phyloP scores from a whole-genome alignment of 2,113 vertebrate species.

The Apistogramma diplotaenia region DNA sequence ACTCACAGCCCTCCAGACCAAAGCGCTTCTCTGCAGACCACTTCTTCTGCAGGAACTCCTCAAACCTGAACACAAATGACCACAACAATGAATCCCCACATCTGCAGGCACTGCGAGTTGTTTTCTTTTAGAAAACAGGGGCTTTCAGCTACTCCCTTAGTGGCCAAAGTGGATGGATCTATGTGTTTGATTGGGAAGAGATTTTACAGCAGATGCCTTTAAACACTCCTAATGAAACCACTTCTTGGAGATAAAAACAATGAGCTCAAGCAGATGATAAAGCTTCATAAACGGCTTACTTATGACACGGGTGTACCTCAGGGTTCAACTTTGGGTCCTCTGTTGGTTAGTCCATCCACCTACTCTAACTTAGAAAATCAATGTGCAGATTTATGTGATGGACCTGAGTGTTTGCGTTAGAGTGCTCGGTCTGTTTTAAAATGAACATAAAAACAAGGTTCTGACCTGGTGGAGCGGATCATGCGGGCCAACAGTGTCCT shows the following conservation, averaged over 20 bases:
- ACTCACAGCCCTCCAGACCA: conserved; percentile 94
- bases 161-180: too few relatives aligned
- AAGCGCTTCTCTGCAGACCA: conserved; percentile 99
- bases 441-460: neutral
- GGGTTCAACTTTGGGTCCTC: neutral
- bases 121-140: neutral
- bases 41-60: conserved; percentile 97
- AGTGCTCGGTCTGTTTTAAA: too few relatives aligned
- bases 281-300: neutral
- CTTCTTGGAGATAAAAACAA: neutral
- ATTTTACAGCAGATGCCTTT: neutral
- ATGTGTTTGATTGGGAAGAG: neutral
- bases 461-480: conserved; percentile 92
- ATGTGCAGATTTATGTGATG: neutral
- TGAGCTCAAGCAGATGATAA: too few relatives aligned
- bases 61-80: conserved; percentile 80
- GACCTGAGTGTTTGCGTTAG: neutral
- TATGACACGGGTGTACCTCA: neutral
- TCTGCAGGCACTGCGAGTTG: neutral
- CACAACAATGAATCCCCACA: neutral
- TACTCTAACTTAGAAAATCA: neutral
- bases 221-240: too few relatives aligned
- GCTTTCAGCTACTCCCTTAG: neutral
- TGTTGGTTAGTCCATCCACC: neutral
- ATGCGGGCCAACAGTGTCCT: conserved; percentile 92